Evolutionary conservation across 2,888 invertebrate species (phyloP).

Genomic region (Phortica okadai): DNA sequence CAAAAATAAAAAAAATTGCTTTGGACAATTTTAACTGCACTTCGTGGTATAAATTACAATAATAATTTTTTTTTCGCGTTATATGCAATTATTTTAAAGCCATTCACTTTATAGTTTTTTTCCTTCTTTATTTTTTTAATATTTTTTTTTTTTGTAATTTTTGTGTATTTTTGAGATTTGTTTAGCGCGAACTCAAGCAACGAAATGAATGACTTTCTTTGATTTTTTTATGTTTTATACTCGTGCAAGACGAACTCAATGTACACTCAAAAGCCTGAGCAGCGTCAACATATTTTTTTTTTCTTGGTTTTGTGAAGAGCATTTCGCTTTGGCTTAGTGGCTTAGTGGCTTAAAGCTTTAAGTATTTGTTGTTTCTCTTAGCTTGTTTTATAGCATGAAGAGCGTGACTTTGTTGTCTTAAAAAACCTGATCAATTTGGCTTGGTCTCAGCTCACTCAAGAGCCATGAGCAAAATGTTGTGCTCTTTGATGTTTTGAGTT

Average conservation of each 20-base stretch:
- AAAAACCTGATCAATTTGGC: not conserved
- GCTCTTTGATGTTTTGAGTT: not conserved
- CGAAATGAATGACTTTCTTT: constrained; percentile 74
- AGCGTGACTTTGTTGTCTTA: not conserved
- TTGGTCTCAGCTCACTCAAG: not conserved
- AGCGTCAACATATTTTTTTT: constrained; percentile 12
- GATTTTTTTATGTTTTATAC: constrained; percentile 74
- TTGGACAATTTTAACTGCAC: not conserved
- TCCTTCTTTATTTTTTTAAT: not conserved
- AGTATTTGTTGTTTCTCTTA: constrained; percentile 20
- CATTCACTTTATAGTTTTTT: constrained; percentile 22
- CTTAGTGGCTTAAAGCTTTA: constrained; percentile 46
- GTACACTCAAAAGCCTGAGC: constrained; percentile 42
- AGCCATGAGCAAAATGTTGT: not conserved
- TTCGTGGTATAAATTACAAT: constrained; percentile 18
- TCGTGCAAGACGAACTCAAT: constrained; percentile 49
- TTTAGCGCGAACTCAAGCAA: constrained; percentile 70
- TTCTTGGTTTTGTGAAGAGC: constrained; percentile 25
- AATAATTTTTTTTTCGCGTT: not conserved
- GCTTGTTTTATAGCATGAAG: not conserved
- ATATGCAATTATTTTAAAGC: not conserved
- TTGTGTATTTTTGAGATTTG: constrained; percentile 31
- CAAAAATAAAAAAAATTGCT: not conserved
- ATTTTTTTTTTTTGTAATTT: constrained; percentile 34
- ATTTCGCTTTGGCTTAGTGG: not conserved